Percentiles rank a stretch among this genome's conserved stretches.
These are phyloP conservation scores for Seriola aureovittata DNA, from an alignment of 2,113 vertebrate species.

Conservation along the genomic window DNA sequence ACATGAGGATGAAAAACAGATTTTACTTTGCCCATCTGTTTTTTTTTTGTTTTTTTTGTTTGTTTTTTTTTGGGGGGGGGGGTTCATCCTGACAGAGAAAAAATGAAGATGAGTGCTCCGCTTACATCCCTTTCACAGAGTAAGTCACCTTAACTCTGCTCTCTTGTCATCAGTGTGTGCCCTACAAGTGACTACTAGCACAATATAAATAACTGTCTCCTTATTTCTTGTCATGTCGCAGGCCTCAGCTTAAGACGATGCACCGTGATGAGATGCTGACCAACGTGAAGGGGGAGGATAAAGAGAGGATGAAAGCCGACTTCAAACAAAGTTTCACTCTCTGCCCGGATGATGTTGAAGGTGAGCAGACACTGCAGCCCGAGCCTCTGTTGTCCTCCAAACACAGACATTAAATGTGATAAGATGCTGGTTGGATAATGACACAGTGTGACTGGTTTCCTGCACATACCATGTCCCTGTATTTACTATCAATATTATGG, in stretches of 20 bases:
- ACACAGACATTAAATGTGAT: slow-evolving; percentile 78
- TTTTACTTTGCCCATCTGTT: not conserved
- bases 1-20: not conserved
- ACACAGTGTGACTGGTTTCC: slow-evolving; percentile 69
- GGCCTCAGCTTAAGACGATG: not conserved
- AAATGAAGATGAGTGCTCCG: not conserved
- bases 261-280: not conserved
- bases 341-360: slow-evolving; percentile 67
- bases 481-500: slow-evolving; percentile 87
- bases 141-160: slow-evolving; percentile 1
- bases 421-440: slow-evolving; percentile 77
- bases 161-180: not conserved
- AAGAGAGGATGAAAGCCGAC: slow-evolving; percentile 6
- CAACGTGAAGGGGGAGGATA: not conserved
- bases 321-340: slow-evolving; percentile 15
- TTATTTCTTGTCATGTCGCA: not conserved
- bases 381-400: slow-evolving; percentile 80
- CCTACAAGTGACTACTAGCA: not conserved
- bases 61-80: not conserved
- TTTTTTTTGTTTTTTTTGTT: too few relatives aligned
- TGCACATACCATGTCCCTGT: slow-evolving; percentile 71
- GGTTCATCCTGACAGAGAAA: not conserved
- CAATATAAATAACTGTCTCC: not conserved
- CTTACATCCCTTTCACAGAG: not conserved
- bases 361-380: slow-evolving; percentile 72